Conservation (phyloP, 2,888 invertebrate species). For the Lepidocyrtinus sp. region DNA sequence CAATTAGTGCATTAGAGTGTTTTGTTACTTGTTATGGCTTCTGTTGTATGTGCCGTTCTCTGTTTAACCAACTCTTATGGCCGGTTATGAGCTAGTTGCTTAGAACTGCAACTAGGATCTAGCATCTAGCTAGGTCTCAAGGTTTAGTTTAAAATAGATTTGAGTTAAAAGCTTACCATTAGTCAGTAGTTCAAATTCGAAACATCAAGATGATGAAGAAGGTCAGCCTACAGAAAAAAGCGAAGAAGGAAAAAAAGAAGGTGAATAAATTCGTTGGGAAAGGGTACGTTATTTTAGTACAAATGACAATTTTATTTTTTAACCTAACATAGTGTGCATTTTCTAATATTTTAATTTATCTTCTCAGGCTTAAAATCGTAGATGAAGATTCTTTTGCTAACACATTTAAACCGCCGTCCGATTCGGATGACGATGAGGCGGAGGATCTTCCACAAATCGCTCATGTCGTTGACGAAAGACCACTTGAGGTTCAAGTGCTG, state of each 20-base stretch:
- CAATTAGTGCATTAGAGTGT: no score
- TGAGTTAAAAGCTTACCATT: no score
- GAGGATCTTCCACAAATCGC: slow-evolving; percentile 94
- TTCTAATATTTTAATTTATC: neutral
- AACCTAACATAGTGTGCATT: neutral
- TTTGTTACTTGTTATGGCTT: no score
- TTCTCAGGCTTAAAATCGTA: slow-evolving; percentile 82
- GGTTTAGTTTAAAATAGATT: no score
- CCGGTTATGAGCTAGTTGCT: no score
- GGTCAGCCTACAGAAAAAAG: slow-evolving; percentile 19
- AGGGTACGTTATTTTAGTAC: slow-evolving; percentile 57
- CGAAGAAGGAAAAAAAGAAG: slow-evolving; percentile 38
- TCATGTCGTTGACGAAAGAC: slow-evolving; percentile 88
- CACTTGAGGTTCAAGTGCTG: slow-evolving; percentile 76
- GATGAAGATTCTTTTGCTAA: slow-evolving; percentile 80
- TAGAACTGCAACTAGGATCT: no score
- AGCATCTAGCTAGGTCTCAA: no score
- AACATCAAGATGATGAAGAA: slow-evolving; percentile 16
- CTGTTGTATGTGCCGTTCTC: no score
- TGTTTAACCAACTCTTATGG: no score
- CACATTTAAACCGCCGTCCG: slow-evolving; percentile 17
- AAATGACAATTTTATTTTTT: neutral
- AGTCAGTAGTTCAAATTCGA: no score
- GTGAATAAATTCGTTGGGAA: slow-evolving; percentile 57
- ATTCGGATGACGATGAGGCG: slow-evolving; percentile 76